Base-by-base conservation (phyloP, 92 coral and sea anemone species). In the Plumapathes pennacea region DNA sequence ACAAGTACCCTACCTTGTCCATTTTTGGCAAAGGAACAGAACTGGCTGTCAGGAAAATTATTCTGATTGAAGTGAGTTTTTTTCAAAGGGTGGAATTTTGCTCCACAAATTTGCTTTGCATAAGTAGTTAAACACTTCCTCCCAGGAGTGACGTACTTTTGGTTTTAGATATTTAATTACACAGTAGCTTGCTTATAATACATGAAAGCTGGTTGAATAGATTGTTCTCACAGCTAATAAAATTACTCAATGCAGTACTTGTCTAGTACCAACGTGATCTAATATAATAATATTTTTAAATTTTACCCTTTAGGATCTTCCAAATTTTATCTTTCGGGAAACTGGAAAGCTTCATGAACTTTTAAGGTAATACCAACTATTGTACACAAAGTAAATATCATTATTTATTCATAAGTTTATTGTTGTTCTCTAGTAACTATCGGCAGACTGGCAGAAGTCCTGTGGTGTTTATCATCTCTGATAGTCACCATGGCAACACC, bases 1-100 rank as follows among this genome's bases (percentile, higher is more conserved):
- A 89, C 78, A 92, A 89, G 62, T 92, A 92, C 63, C 94, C 96
- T 13, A 76, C 90, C 7, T 60, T 92, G n/a, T 76, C 96, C 1
- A 78, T 92, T 65, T 87, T 87, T 66, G 70, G 78, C 1, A 60
- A 59, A 45, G 21, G 45, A 15, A 17, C 32, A 55, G 68, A 25
- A 28, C 32, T 31, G 20, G 48, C 38, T 20, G 77, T 32, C 36
- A 82, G 76, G 67, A 92, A 88, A 50, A 54, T 92, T 47, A 72
- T 84, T 12, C 67, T 92, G 55, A 68, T 92, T 11, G 97, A 90
- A 89, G 97, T 87, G 44, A 38, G 58, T 25, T 28, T 5, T 18
- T 28, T 2, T n/a, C n/a, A n/a, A n/a, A n/a, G n/a, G n/a, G n/a
- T n/a, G n/a, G n/a, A n/a, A n/a, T n/a, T n/a, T n/a, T n/a, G n/a